Percentiles rank a stretch among this genome's conserved stretches.
These are phyloP conservation scores for Galleria mellonella DNA, from an alignment of 1,140 invertebrate genomes.

Conservation along the genomic window DNA sequence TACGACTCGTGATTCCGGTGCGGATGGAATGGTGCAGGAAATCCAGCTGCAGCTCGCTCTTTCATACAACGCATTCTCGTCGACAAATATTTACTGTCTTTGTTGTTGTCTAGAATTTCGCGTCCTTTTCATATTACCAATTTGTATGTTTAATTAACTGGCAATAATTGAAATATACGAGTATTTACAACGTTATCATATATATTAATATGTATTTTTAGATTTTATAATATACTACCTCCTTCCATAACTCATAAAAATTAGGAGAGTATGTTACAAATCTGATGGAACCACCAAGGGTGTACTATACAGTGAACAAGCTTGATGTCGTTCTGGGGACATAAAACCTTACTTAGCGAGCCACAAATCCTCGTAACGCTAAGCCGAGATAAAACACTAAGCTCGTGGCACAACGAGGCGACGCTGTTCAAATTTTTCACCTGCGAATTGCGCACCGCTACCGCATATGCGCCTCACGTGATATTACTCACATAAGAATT, in stretches of 20 bases:
- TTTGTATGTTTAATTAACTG: too few relatives aligned
- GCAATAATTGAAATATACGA: too few relatives aligned
- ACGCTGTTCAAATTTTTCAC: slow-evolving; percentile 65
- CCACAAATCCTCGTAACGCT: slow-evolving; percentile 73
- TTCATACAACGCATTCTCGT: slow-evolving; percentile 11
- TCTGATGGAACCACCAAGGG: too few relatives aligned
- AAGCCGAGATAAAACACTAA: slow-evolving; percentile 72
- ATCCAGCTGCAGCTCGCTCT: slow-evolving; percentile 22
- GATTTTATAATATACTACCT: too few relatives aligned
- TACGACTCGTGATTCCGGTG: slow-evolving; percentile 62
- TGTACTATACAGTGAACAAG: slow-evolving; percentile 36
- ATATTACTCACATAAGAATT: slow-evolving; percentile 65
- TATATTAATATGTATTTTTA: too few relatives aligned
- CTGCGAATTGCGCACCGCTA: slow-evolving; percentile 32
- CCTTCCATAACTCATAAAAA: too few relatives aligned
- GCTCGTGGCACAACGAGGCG: slow-evolving; percentile 53
- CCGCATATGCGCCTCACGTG: slow-evolving; percentile 50
- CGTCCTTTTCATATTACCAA: too few relatives aligned
- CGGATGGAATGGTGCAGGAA: slow-evolving; percentile 32
- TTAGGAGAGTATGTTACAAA: too few relatives aligned
- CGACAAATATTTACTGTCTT: slow-evolving; percentile 7
- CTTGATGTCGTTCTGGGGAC: slow-evolving; percentile 57
- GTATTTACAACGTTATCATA: too few relatives aligned
- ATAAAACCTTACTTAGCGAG: slow-evolving; percentile 72
- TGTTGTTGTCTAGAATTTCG: background rate